These are phyloP conservation scores for Lemur catta DNA, from an alignment of 2,797 vertebrate genomes.

Conservation along the genomic window DNA sequence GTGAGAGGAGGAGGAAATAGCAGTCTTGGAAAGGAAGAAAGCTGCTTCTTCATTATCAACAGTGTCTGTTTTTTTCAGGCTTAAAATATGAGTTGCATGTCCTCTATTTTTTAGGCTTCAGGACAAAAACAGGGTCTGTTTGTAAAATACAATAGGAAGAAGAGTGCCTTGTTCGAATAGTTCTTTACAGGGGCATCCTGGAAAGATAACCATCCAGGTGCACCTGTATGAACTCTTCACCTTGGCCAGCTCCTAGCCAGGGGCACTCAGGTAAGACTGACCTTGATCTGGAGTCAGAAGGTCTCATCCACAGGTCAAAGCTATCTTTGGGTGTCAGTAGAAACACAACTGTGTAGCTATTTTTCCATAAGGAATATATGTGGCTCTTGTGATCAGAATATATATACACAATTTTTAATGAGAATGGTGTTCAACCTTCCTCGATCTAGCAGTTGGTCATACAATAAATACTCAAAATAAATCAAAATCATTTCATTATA, in stretches of 20 bases:
- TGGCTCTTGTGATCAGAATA: not conserved
- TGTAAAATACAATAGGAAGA: not conserved
- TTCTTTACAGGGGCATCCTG: not conserved
- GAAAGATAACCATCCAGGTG: not conserved
- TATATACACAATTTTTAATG: not conserved
- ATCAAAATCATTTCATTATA: not conserved
- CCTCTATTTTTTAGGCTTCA: not conserved
- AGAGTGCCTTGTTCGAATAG: not conserved
- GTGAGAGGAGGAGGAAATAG: not conserved
- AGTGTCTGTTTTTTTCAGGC: not conserved
- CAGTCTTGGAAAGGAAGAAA: not conserved
- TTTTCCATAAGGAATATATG: not conserved
- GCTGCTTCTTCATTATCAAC: not conserved
- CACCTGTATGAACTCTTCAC: not conserved
- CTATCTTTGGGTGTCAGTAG: not conserved
- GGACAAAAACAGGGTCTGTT: not conserved
- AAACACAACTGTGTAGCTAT: not conserved
- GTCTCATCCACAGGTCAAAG: not conserved
- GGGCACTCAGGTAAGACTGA: not conserved
- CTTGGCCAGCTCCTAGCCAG: not conserved
- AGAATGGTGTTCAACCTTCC: not conserved
- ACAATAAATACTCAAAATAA: not conserved
- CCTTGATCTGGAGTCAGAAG: not conserved
- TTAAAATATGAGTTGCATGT: not conserved
- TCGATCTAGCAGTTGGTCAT: not conserved